Percentiles rank a stretch among this genome's conserved stretches.
Conservation (phyloP, 2,113 vertebrate species). For the Zeus faber region DNA sequence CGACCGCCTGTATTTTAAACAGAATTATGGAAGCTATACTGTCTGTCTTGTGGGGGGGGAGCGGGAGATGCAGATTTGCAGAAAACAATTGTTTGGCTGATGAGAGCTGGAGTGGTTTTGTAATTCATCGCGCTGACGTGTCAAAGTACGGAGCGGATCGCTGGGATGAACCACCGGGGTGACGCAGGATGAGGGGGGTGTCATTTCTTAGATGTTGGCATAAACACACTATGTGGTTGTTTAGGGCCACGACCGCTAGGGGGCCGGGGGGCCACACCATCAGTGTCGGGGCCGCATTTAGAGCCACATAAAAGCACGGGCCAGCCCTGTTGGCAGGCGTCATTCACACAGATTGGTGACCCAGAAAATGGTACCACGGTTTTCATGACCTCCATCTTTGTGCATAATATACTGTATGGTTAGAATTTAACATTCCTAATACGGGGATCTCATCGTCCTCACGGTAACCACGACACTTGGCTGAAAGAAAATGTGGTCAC, state of each 20-base stretch:
- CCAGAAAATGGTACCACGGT: conserved; percentile 51
- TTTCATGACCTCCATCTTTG: conserved; percentile 55
- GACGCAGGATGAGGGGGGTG: conserved; percentile 52
- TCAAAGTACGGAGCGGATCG: conserved; percentile 45
- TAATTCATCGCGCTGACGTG: conserved; percentile 51
- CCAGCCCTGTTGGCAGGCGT: too few species aligned
- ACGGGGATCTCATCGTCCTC: conserved; percentile 47
- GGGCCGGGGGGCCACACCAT: too few species aligned
- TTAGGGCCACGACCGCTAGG: too few species aligned
- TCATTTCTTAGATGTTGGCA: conserved; percentile 50
- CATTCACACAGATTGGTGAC: too few species aligned
- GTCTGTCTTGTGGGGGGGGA: too few species aligned
- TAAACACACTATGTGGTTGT: too few species aligned
- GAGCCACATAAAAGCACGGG: too few species aligned
- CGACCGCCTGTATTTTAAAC: conserved; percentile 43
- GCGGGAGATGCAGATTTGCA: conserved; percentile 36
- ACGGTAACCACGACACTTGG: conserved; percentile 51
- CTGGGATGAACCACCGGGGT: conserved; percentile 28
- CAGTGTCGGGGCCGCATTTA: too few species aligned
- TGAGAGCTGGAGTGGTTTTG: conserved; percentile 52
- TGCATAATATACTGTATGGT: conserved; percentile 66
- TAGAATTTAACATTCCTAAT: conserved; percentile 60
- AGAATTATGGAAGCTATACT: conserved; percentile 37
- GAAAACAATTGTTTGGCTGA: conserved; percentile 26
- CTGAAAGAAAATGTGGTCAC: conserved; percentile 64